Evolutionary conservation across 2,797 vertebrate species (phyloP).

Genomic region (Sandelia bainsii): DNA sequence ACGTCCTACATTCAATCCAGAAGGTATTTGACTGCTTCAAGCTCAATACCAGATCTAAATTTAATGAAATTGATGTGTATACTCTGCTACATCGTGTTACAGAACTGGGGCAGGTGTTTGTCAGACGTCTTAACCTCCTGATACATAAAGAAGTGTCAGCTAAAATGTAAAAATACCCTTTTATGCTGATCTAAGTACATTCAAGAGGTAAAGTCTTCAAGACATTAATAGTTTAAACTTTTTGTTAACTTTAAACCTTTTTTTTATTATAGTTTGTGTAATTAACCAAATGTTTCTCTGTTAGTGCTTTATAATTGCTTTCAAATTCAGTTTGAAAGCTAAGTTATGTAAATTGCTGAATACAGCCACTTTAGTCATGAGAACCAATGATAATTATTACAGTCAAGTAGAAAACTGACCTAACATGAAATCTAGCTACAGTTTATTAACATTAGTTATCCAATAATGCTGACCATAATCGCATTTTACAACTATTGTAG

Average conservation of each 20-base stretch:
- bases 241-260: constrained; percentile 5
- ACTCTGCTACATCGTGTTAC: neutral
- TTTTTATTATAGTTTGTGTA: neutral
- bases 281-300: constrained; percentile 22
- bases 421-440: neutral
- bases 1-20: neutral
- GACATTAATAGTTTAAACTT: neutral
- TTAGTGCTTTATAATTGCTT: neutral
- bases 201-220: rapidly evolving
- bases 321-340: neutral
- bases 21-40: neutral
- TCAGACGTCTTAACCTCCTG: too few species aligned
- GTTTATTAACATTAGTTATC: neutral
- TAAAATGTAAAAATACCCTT: neutral
- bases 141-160: too few species aligned
- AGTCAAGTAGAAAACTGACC: too few species aligned
- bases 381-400: too few species aligned
- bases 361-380: neutral
- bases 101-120: neutral
- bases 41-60: neutral
- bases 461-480: neutral
- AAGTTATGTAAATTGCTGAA: neutral
- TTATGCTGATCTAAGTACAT: neutral
- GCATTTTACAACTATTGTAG: too few species aligned
- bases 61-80: neutral